Percentiles rank a stretch among this genome's conserved stretches.
Conservation (phyloP, 2,888 invertebrate species). For the Parnassius mnemosyne region DNA sequence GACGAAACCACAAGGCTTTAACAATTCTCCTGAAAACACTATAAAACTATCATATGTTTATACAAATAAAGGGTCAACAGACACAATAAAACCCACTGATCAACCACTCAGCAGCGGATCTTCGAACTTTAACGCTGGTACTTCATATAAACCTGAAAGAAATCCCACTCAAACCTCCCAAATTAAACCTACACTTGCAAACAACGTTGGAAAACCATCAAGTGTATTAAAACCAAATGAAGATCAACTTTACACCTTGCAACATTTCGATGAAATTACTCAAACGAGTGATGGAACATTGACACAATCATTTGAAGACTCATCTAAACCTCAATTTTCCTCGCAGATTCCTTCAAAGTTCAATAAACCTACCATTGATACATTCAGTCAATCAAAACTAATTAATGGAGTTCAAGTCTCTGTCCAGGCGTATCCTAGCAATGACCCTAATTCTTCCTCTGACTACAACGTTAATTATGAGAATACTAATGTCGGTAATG, state of each 20-base stretch:
- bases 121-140: too few relatives aligned
- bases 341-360: too few relatives aligned
- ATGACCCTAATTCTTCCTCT: background rate
- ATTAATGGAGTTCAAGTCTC: slow-evolving; percentile 12
- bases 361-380: background rate
- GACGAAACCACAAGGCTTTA: slow-evolving; percentile 5
- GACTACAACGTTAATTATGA: background rate
- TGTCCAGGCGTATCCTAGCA: slow-evolving; percentile 5
- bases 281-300: slow-evolving; percentile 28
- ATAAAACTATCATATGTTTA: slow-evolving; percentile 2
- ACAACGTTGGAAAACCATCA: background rate
- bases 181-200: too few relatives aligned
- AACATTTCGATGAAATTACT: slow-evolving; percentile 8
- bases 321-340: too few relatives aligned
- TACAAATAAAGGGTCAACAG: slow-evolving; percentile 4
- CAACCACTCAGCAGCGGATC: background rate
- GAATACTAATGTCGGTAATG: background rate
- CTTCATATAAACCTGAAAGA: too few relatives aligned
- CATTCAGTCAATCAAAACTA: slow-evolving; percentile 3
- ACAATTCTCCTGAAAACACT: slow-evolving; percentile 3
- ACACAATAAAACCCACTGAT: background rate
- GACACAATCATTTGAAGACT: background rate
- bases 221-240: slow-evolving; percentile 1
- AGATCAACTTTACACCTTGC: background rate
- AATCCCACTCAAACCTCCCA: too few relatives aligned